Base-by-base conservation (phyloP, 2,888 invertebrate genomes). In the Lagria hirta region DNA sequence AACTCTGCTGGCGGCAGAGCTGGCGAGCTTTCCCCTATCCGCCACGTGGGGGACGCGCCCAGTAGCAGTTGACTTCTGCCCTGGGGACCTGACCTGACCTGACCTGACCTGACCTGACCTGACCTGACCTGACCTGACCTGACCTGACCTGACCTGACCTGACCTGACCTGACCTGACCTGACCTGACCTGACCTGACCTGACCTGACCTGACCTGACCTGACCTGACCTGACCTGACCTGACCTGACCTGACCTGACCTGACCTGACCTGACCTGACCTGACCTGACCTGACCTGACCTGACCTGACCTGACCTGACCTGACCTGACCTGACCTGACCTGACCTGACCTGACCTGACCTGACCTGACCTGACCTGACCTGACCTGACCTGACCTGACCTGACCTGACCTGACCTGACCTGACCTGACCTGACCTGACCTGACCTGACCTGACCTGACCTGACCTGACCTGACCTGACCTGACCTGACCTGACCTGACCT, bases 221-320 rank as follows among this genome's bases (percentile, higher is more conserved):
- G 29, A 29, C 29, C 29, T 29, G 29, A 29, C 29, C 29, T 29
- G 29, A 29, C 29, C 29, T 29, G 29, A 29, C 29, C 29, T 29
- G 29, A 29, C 29, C 29, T 29, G 29, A 29, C 29, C 29, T 29
- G 29, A 29, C 29, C 29, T 29, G 29, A 29, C 29, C 29, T 29
- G 29, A 29, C 29, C 29, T 29, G 29, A 29, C 29, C 29, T 29
- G 29, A 29, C 29, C 29, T 29, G 29, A 29, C 29, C 29, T 29
- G 29, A 29, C 29, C 29, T 29, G 29, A 29, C 29, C 29, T 29
- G 29, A 29, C 29, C 29, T 29, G 29, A 29, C 29, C 29, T 29
- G 29, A 29, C 29, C 29, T 29, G 29, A 29, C 29, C 29, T 29
- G 29, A 29, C 29, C 29, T 29, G 29, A 29, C 29, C 29, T 29